Base-by-base conservation (phyloP, 2,797 vertebrate genomes). In the Triplophysa yarkandensis region DNA sequence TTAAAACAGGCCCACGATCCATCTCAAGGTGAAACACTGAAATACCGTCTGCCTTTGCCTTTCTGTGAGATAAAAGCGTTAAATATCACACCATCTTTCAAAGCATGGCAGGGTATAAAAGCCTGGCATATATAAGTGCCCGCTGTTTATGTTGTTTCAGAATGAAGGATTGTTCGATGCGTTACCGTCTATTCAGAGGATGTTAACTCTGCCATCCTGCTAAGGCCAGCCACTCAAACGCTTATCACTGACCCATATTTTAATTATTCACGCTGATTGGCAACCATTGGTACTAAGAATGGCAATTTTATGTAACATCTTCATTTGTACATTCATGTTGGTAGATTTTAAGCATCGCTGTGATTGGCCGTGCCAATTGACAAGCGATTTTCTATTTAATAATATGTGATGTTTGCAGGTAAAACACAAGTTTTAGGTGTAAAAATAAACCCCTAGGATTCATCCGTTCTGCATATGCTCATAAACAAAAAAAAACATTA, bases 311-410 rank as follows among this genome's bases (percentile, higher is more conserved):
- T 85, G 80, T 83, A 77, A 58, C 50, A 61, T 73, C 79, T 83
- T 86, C 81, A 82, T 86, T 77, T 80, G 41, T 44, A 71, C 65
- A 78, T 84, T 66, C 50, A 54, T 67, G 77, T 79, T 75, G 82
- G 44, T 75, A 80, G 77, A 86, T 84, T 82, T 85, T 84, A 88
- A 72, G 72, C 77, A 54, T 90, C 84, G 88, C 82, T 85, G 85
- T 85, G 87, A 89, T 87, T 84, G 84, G 81, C 75, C 68, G 30
- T 78, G 81, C 83, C 83, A 83, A 86, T 83, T 60, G 76, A 82
- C 74, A 81, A 83, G 77, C 71, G 41, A 75, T 75, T 80, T 80
- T 64, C 71, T 57, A 77, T 85, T 87, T 85, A 87, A 81, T 76
- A 67, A 74, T 58, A 66, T 65, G 19, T 27, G 46, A 46, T 71